Evolutionary conservation across 53 echinoderm and acorn worm species (phyloP), one percentile per base, ranked within the genome.

Genomic region (Pentamera pediparva): DNA sequence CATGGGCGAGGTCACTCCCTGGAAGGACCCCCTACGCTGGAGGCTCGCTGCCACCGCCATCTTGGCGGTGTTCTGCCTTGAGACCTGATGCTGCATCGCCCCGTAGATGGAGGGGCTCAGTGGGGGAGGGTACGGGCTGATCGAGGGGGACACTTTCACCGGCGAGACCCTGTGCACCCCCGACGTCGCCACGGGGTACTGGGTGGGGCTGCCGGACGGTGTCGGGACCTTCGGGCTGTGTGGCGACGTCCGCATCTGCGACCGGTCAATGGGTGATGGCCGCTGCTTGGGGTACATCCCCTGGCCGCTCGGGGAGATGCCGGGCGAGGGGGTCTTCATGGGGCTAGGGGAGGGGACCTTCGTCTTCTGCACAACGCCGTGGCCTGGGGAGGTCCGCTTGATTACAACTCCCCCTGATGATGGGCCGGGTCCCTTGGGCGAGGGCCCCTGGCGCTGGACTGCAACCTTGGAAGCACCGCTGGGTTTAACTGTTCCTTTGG

Each of bases 181-280:
- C 21, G 73, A 19, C 0, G 53, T 21, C 6, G 32, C 35, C 30
- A 17, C 29, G 9, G 7, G 20, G 21, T 51, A 72, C 30, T 53
- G 52, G 36, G 35, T 35, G 35, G 73, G 52, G 38, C 52, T 53
- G 32, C 20, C 32, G 18, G 73, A 22, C 54, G 73, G 51, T 13
- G 52, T 33, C 32, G 53, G 73, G 19, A 35, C 8, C 30, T 54
- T 53, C 19, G 55, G 17, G 45, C 67, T 67, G 17, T 24, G 67
- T 27, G 67, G 30, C 4, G 67, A 47, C 15, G 29, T n/a, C 45
- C n/a, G 35, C 27, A 19, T 4, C 8, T 31, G 52, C 34, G 55
- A 54, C 25, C 67, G 38, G 27, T 78, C 70, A 38, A 37, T 77
- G 41, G 38, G 32, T 47, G n/a, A 76, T n/a, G 43, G 58, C 70